These are phyloP conservation scores for Cryptocephalus primarius DNA, from an alignment of 2,888 invertebrate species.

Conservation along the genomic window DNA sequence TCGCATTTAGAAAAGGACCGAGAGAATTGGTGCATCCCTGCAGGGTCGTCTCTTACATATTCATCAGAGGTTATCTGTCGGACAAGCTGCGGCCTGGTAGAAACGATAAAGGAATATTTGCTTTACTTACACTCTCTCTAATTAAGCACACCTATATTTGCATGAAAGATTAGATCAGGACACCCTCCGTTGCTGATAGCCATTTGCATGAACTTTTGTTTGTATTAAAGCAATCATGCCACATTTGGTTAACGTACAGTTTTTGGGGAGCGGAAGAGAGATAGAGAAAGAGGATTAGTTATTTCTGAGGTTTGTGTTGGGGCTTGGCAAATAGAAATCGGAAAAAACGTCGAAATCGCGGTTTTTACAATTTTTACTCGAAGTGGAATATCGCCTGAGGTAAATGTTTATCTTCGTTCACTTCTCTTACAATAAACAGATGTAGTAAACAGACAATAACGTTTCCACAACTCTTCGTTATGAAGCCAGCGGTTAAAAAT, in stretches of 20 bases:
- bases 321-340: too few relatives aligned
- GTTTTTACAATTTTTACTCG: too few relatives aligned
- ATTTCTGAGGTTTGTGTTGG: too few relatives aligned
- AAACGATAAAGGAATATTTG: constrained; percentile 37
- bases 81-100: constrained; percentile 33
- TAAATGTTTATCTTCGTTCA: too few relatives aligned
- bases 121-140: constrained; percentile 37
- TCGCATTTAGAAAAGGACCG: too few relatives aligned
- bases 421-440: too few relatives aligned
- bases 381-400: too few relatives aligned
- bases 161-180: constrained; percentile 36
- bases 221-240: constrained; percentile 31
- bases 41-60: constrained; percentile 29
- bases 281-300: not conserved
- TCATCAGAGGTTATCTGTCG: constrained; percentile 36
- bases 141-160: constrained; percentile 39
- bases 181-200: constrained; percentile 27
- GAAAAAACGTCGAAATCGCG: too few relatives aligned
- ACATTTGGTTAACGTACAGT: constrained; percentile 21
- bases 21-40: too few relatives aligned
- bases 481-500: too few relatives aligned
- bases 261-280: constrained; percentile 1
- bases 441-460: too few relatives aligned
- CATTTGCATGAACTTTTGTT: constrained; percentile 36
- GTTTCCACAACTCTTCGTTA: too few relatives aligned